Evolutionary conservation across 1,140 invertebrate species (phyloP).

Genomic region (Diploscapter pachys): DNA sequence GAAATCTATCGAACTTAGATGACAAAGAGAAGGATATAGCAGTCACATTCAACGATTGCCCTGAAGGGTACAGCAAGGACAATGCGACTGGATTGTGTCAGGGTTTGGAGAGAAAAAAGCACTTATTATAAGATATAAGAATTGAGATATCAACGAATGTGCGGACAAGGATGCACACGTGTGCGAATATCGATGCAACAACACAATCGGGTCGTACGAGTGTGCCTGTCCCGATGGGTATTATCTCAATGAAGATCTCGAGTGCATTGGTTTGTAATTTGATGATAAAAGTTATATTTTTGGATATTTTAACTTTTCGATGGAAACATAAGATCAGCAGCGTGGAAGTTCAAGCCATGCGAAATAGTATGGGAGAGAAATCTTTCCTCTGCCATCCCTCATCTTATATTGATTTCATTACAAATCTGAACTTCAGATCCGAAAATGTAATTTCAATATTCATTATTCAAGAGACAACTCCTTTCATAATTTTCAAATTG

Average conservation of each 20-base stretch:
- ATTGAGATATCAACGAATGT: slow-evolving; percentile 48
- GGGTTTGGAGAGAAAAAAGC: no score
- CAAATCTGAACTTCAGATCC: slow-evolving; percentile 12
- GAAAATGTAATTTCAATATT: slow-evolving; percentile 10
- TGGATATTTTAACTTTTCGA: no score
- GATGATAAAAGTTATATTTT: no score
- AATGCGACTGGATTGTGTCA: slow-evolving; percentile 6
- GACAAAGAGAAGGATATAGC: no score
- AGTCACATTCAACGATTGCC: neutral
- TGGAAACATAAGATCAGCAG: no score
- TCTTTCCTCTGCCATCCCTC: neutral
- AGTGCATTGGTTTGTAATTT: slow-evolving; percentile 39
- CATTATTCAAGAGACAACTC: neutral
- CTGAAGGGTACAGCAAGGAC: slow-evolving; percentile 7
- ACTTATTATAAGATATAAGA: no score
- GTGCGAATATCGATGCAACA: slow-evolving; percentile 47
- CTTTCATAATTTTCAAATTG: neutral
- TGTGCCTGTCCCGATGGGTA: slow-evolving; percentile 51
- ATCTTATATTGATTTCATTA: slow-evolving; percentile 17
- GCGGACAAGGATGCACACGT: slow-evolving; percentile 38
- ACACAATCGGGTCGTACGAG: slow-evolving; percentile 42
- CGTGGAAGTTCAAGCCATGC: no score
- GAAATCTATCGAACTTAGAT: no score
- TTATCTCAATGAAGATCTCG: slow-evolving; percentile 39
- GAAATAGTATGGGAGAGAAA: no score